Percentiles rank a stretch among this genome's conserved stretches.
These are phyloP conservation scores for Notolepis coatsorum DNA, from an alignment of 2,797 vertebrate genomes.

Conservation along the genomic window DNA sequence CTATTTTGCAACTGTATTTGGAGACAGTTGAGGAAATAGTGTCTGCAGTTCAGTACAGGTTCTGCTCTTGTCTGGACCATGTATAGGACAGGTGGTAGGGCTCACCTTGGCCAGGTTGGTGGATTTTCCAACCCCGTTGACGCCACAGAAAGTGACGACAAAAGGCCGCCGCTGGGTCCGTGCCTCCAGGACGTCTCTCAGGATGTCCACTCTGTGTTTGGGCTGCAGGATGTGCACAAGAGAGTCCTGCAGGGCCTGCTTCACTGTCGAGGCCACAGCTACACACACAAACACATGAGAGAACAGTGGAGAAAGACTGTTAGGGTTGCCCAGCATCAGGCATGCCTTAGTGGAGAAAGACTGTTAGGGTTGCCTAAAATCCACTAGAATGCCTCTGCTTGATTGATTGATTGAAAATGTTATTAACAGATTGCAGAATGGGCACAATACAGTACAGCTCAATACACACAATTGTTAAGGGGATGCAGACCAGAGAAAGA, in stretches of 20 bases:
- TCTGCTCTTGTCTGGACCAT: no score
- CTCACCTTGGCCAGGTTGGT: conserved; percentile 96
- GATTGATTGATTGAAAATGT: no score
- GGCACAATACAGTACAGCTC: no score
- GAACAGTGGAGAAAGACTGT: not conserved
- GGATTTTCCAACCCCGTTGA: conserved; percentile 97
- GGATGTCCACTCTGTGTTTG: conserved; percentile 93
- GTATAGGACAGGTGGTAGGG: not conserved
- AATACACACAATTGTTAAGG: no score
- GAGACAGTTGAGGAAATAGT: no score
- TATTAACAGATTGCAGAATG: no score
- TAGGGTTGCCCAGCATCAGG: not conserved
- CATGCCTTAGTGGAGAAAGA: not conserved
- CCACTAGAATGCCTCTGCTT: no score
- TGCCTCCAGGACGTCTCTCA: conserved; percentile 95
- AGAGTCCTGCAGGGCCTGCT: conserved; percentile 95
- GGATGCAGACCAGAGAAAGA: no score
- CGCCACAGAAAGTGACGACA: conserved; percentile 95
- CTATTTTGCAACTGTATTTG: no score
- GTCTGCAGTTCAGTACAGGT: no score
- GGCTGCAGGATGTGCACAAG: conserved; percentile 98
- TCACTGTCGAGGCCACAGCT: conserved; percentile 98
- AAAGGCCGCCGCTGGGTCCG: conserved; percentile 91
- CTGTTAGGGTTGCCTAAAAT: not conserved
- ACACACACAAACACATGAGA: not conserved